phyloP scores from a whole-genome alignment of 1,140 invertebrate species.

The Protaetia brevitarsis region DNA sequence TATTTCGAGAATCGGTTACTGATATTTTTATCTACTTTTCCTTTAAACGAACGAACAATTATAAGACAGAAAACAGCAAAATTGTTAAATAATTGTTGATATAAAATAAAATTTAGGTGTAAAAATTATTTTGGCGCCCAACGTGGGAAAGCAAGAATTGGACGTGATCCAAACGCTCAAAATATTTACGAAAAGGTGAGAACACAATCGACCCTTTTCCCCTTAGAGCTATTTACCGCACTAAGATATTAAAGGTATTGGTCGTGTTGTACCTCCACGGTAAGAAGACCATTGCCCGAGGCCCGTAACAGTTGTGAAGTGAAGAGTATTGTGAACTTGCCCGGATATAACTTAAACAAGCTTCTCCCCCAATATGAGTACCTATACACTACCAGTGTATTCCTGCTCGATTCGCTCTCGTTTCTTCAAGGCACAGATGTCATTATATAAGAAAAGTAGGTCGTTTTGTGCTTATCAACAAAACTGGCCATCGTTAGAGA shows the following conservation, averaged over 20 bases:
- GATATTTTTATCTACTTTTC: neutral
- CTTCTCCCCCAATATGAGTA: neutral
- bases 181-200: neutral
- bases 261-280: neutral
- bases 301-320: neutral
- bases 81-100: no score
- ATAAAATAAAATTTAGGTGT: no score
- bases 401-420: neutral
- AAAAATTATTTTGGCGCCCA: no score
- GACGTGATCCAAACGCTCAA: neutral
- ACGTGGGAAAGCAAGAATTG: neutral
- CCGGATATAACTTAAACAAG: neutral
- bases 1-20: neutral
- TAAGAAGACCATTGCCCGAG: neutral
- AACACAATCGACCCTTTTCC: neutral
- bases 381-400: no score
- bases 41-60: neutral
- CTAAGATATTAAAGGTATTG: neutral
- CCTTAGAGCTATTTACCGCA: neutral
- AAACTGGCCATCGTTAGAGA: neutral
- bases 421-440: neutral
- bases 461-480: slow-evolving; percentile 5
- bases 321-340: neutral
- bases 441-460: slow-evolving; percentile 4
- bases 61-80: no score